Conservation (phyloP, 2,113 vertebrate genomes). For the Anoplopoma fimbria region DNA sequence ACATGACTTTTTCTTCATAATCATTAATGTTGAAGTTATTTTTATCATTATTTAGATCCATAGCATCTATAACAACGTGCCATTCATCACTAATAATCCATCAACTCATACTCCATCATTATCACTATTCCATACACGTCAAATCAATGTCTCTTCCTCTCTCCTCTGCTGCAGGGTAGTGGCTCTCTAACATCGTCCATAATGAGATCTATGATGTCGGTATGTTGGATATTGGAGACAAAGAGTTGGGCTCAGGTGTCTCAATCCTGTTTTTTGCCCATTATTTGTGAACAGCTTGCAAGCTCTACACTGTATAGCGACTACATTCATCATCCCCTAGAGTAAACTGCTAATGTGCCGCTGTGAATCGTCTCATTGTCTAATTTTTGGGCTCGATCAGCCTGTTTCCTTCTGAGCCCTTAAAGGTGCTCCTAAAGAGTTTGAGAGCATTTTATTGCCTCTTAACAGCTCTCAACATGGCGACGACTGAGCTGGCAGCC, state of each 20-base stretch:
- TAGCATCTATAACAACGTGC: neutral
- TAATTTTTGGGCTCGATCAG: neutral
- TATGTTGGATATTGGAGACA: neutral
- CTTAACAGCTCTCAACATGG: neutral
- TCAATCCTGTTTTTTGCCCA: neutral
- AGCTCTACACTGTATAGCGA: neutral
- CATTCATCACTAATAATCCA: neutral
- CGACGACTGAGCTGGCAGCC: too few species aligned
- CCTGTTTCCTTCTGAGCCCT: neutral
- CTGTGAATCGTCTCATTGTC: neutral
- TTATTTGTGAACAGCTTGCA: slow-evolving; percentile 1
- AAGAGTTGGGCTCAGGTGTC: neutral
- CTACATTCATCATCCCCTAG: neutral
- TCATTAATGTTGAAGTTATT: neutral
- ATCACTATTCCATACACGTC: neutral
- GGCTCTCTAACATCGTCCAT: neutral
- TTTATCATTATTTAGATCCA: neutral
- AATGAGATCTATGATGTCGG: neutral
- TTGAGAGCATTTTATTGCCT: neutral
- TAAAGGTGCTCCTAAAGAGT: neutral
- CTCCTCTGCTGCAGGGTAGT: neutral
- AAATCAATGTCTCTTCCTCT: neutral
- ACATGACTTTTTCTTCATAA: neutral
- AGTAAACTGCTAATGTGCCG: neutral
- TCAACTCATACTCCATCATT: neutral